phyloP scores from a whole-genome alignment of 1,140 invertebrate genomes.

The Drosophila pachea region DNA sequence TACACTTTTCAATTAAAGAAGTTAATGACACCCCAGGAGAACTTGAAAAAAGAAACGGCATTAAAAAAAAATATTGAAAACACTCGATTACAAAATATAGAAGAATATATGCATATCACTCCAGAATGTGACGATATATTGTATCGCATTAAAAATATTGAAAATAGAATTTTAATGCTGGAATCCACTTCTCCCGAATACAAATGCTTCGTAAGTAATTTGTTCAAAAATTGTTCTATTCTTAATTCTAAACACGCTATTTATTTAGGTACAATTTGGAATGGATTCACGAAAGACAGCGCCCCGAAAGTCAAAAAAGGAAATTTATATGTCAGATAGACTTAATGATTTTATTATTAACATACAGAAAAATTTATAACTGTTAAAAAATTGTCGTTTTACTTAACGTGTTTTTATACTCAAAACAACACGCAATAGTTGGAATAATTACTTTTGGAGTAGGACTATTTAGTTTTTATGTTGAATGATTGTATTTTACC shows the following conservation, averaged over 20 bases:
- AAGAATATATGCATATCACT: constrained; percentile 45
- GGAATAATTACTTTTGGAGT: no score
- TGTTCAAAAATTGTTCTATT: not conserved
- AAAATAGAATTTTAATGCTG: constrained; percentile 83
- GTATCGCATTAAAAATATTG: constrained; percentile 83
- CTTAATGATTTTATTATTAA: constrained; percentile 17
- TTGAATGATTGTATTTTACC: no score
- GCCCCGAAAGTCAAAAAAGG: constrained; percentile 4
- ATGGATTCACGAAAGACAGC: not conserved
- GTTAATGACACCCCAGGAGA: constrained; percentile 80
- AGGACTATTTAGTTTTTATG: no score
- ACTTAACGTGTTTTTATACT: no score
- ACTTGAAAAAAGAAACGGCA: constrained; percentile 35
- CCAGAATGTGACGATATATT: constrained; percentile 81
- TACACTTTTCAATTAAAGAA: constrained; percentile 63
- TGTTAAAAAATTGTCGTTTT: not conserved
- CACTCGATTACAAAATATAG: constrained; percentile 48
- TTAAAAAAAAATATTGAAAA: constrained; percentile 18
- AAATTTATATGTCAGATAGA: constrained; percentile 16
- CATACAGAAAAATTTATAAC: constrained; percentile 16
- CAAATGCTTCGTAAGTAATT: constrained; percentile 81
- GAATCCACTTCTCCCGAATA: constrained; percentile 87
- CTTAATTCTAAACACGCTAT: not conserved
- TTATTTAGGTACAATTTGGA: constrained; percentile 38
- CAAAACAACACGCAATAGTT: no score